Percentiles rank a stretch among this genome's conserved stretches.
Conservation (phyloP, 2,113 vertebrate species). For the Tyto alba region DNA sequence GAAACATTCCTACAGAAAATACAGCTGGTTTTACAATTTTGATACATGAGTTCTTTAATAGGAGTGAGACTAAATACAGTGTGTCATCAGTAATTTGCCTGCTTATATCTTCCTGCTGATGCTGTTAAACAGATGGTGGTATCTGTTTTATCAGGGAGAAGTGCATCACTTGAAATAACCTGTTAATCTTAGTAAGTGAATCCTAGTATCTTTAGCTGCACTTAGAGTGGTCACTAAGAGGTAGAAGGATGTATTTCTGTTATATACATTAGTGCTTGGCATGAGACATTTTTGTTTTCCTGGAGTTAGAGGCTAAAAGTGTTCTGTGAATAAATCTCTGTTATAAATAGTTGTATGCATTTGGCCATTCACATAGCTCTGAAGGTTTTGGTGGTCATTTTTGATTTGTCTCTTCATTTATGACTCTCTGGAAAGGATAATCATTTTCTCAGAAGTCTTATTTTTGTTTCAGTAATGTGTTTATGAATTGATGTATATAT, state of each 20-base stretch:
- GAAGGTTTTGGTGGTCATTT: background rate
- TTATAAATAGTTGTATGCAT: slow-evolving; percentile 6
- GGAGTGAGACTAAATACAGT: background rate
- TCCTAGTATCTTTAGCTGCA: background rate
- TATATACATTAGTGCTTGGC: background rate
- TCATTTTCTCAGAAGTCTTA: slow-evolving; percentile 8
- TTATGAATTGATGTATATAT: background rate
- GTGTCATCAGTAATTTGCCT: background rate
- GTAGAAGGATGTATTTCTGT: background rate
- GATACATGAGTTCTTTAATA: background rate
- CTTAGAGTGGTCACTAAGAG: background rate
- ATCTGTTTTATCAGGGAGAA: background rate
- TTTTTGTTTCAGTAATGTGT: background rate
- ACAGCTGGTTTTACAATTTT: background rate
- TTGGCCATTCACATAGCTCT: background rate
- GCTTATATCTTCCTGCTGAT: background rate
- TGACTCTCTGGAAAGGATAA: background rate
- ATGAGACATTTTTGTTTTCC: background rate
- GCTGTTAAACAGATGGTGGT: background rate
- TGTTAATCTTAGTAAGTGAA: slow-evolving; percentile 25
- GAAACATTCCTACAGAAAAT: background rate
- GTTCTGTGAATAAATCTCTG: background rate
- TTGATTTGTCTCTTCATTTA: background rate
- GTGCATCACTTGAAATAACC: slow-evolving; percentile 13
- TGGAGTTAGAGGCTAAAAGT: background rate